Evolutionary conservation across 1,140 invertebrate species (phyloP).

Genomic region (Theocolax elegans): DNA sequence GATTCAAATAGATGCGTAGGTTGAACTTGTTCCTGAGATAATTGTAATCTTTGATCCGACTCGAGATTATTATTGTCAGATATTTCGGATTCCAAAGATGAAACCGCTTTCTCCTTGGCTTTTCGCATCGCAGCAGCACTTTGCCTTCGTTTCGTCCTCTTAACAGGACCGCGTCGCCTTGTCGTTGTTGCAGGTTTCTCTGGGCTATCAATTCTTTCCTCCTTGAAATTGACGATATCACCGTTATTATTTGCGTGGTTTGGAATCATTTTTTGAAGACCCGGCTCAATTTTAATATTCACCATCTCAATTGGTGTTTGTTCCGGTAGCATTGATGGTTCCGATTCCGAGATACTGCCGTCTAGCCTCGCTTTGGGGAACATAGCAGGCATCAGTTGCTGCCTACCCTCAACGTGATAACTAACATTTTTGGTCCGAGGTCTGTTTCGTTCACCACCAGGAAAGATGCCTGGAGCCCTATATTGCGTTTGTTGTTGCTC

Average conservation of each 20-base stretch:
- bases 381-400: constrained; percentile 62
- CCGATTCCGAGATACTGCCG: too few species aligned
- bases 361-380: constrained; percentile 61
- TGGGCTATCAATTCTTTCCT: constrained; percentile 41
- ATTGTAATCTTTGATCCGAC: constrained; percentile 46
- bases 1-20: constrained; percentile 46
- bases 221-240: constrained; percentile 51
- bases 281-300: constrained; percentile 62
- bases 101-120: constrained; percentile 36
- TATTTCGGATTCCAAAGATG: neutral
- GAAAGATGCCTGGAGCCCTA: neutral
- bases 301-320: constrained; percentile 15
- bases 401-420: constrained; percentile 71
- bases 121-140: constrained; percentile 32
- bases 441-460: constrained; percentile 48
- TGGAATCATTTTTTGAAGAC: constrained; percentile 34
- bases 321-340: neutral
- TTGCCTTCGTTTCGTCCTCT: constrained; percentile 50
- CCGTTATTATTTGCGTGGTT: constrained; percentile 62
- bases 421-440: constrained; percentile 74
- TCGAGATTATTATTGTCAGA: constrained; percentile 12
- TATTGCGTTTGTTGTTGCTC: constrained; percentile 50
- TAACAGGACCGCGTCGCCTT: constrained; percentile 45
- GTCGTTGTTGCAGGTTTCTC: constrained; percentile 5
- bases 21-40: constrained; percentile 23